Percentiles rank a stretch among this genome's conserved stretches.
Evolutionary conservation across 2,797 vertebrate genomes (phyloP).

Genomic region (Synaphobranchus kaupii): DNA sequence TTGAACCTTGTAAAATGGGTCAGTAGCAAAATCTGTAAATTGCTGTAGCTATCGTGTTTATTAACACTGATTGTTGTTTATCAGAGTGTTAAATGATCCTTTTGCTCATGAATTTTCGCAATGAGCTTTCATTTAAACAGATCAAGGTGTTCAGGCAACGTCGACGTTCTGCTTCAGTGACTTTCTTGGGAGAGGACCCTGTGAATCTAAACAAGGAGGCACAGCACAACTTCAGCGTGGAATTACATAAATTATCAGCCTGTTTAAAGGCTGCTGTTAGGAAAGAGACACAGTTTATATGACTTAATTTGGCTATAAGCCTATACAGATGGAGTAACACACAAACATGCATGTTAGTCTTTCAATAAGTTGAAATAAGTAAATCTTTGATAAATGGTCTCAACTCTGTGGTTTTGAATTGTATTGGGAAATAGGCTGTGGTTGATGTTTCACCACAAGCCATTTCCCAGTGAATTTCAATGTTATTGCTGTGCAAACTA

Average conservation of each 20-base stretch:
- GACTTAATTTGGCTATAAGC: not conserved
- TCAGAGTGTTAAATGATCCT: not conserved
- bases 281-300: not conserved
- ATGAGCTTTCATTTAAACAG: not conserved
- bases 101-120: not conserved
- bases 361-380: not conserved
- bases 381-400: not conserved
- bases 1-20: not conserved
- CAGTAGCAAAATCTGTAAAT: not conserved
- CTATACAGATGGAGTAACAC: not conserved
- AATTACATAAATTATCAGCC: too few relatives aligned
- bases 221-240: not conserved
- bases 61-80: not conserved
- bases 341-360: not conserved
- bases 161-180: slow-evolving; percentile 3
- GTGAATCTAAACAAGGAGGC: not conserved
- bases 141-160: not conserved
- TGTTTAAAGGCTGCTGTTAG: not conserved
- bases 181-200: not conserved
- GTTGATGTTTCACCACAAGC: not conserved
- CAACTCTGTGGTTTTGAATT: not conserved
- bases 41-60: not conserved
- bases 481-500: not conserved
- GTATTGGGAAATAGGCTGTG: not conserved
- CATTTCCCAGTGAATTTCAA: not conserved